Percentiles rank a stretch among this genome's conserved stretches.
phyloP scores from a whole-genome alignment of 2,888 invertebrate species.

The Clepsis dumicolana region DNA sequence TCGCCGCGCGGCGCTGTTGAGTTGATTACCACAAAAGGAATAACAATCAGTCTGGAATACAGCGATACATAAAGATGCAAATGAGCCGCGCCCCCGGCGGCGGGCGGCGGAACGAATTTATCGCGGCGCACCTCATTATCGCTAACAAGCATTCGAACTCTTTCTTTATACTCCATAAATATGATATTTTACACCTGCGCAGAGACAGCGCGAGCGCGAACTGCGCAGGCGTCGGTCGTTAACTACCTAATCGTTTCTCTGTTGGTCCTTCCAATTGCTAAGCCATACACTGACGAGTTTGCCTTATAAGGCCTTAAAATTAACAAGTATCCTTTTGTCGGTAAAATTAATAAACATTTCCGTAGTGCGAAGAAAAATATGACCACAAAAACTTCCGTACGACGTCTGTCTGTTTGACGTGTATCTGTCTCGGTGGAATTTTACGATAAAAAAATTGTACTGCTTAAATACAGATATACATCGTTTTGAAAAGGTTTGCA shows the following conservation, averaged over 20 bases:
- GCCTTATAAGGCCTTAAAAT: too few relatives aligned
- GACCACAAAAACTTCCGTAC: too few relatives aligned
- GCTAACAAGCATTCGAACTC: slow-evolving; percentile 82
- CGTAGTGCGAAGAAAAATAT: too few relatives aligned
- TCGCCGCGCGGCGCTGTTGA: slow-evolving; percentile 41
- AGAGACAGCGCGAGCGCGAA: slow-evolving; percentile 49
- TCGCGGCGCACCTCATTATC: slow-evolving; percentile 81
- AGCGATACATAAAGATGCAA: slow-evolving; percentile 80
- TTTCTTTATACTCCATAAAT: slow-evolving; percentile 82
- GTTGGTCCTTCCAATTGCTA: slow-evolving; percentile 19
- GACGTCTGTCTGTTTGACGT: too few relatives aligned
- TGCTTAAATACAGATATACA: too few relatives aligned
- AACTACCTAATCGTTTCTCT: slow-evolving; percentile 29
- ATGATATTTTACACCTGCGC: slow-evolving; percentile 84
- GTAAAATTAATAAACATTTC: too few relatives aligned
- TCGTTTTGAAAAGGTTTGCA: too few relatives aligned
- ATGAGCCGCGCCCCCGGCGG: slow-evolving; percentile 78
- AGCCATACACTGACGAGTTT: too few relatives aligned
- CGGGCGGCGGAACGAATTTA: slow-evolving; percentile 75
- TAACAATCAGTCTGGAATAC: slow-evolving; percentile 55
- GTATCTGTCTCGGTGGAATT: too few relatives aligned
- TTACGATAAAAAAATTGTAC: too few relatives aligned
- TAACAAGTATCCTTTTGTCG: too few relatives aligned
- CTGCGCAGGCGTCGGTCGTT: slow-evolving; percentile 13
- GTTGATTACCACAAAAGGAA: slow-evolving; percentile 56